phyloP scores from a whole-genome alignment of 2,113 vertebrate genomes.

The Ailurus styani region DNA sequence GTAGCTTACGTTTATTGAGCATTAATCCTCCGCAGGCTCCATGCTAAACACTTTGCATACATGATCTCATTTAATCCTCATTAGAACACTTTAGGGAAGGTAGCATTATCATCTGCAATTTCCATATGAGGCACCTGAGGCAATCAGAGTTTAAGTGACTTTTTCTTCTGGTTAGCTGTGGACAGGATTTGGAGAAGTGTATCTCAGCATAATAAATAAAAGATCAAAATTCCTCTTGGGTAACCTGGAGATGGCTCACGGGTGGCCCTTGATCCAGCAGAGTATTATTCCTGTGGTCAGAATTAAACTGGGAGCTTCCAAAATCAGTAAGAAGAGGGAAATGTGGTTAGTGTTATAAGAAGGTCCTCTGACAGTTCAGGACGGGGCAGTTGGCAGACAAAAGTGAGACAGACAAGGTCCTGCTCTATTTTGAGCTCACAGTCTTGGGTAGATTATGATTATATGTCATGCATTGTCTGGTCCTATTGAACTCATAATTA shows the following conservation, averaged over 20 bases:
- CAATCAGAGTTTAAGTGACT: neutral
- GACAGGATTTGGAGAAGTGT: neutral
- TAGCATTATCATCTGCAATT: neutral
- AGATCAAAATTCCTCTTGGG: neutral
- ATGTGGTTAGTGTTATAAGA: neutral
- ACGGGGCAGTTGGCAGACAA: neutral
- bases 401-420: neutral
- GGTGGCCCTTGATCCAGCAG: neutral
- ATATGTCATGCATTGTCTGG: neutral
- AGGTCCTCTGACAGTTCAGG: neutral
- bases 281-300: neutral
- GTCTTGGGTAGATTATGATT: neutral
- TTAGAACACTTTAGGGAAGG: neutral
- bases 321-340: neutral
- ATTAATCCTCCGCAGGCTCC: neutral
- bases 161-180: neutral
- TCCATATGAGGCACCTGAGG: neutral
- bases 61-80: neutral
- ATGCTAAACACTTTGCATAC: neutral
- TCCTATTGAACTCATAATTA: neutral
- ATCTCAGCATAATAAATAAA: neutral
- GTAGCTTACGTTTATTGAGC: neutral
- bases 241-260: neutral
- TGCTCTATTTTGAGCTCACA: neutral
- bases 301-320: neutral